Percentiles rank a stretch among this genome's conserved stretches.
Conservation (phyloP, 2,888 invertebrate species). For the Lypha dubia region DNA sequence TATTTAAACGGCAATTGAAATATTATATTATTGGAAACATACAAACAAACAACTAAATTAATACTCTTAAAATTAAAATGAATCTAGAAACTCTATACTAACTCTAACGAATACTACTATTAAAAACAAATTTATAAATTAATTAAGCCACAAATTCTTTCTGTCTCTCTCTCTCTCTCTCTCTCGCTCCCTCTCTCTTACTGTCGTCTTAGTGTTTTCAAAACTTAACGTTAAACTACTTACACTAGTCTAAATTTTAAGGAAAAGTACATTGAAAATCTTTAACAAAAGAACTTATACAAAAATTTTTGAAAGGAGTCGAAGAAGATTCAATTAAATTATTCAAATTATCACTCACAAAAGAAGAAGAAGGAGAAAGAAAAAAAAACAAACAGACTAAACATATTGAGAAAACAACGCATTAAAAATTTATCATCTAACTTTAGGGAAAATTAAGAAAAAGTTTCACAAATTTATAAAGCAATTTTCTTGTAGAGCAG, state of each 20-base stretch:
- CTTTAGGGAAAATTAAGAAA: constrained; percentile 58
- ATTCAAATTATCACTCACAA: constrained; percentile 36
- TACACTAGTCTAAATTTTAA: constrained; percentile 67
- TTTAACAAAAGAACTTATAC: constrained; percentile 23
- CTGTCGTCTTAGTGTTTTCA: constrained; percentile 21
- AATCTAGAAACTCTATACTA: constrained; percentile 39
- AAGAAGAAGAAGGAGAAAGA: constrained; percentile 2
- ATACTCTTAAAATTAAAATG: constrained; percentile 59
- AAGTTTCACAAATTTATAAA: constrained; percentile 38
- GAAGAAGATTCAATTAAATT: constrained; percentile 36
- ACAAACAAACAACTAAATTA: constrained; percentile 59
- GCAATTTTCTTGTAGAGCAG: constrained; percentile 55
- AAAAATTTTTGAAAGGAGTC: constrained; percentile 25
- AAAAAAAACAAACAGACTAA: neutral
- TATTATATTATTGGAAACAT: constrained; percentile 30
- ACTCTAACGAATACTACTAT: constrained; percentile 55
- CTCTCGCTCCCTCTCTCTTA: neutral
- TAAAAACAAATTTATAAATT: constrained; percentile 26
- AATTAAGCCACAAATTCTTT: constrained; percentile 27
- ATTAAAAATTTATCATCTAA: constrained; percentile 56
- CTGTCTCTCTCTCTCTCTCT: neutral
- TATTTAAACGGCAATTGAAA: constrained; percentile 35
- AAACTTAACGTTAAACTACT: constrained; percentile 45
- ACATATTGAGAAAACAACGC: constrained; percentile 69
- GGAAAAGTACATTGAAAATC: constrained; percentile 24